These are phyloP conservation scores for Trichogramma dendrolimi DNA, from an alignment of 2,888 invertebrate genomes.

Conservation along the genomic window DNA sequence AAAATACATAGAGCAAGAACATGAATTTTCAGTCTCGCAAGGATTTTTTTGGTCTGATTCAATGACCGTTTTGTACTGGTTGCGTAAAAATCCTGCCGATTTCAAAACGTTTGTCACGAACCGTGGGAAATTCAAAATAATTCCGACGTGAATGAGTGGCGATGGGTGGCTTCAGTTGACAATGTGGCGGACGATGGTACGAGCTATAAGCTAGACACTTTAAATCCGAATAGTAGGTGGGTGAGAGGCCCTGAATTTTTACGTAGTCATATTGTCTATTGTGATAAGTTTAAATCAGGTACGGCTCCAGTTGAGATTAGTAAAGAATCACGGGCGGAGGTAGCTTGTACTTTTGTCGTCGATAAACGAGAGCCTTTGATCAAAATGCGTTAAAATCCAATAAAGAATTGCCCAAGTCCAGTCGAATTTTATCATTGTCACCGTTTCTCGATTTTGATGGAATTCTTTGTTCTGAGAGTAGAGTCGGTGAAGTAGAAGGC, in stretches of 20 bases:
- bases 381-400: too few species aligned
- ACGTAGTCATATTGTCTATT: neutral
- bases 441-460: neutral
- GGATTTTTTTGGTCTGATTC: constrained; percentile 15
- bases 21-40: neutral
- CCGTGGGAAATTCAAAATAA: constrained; percentile 4
- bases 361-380: too few species aligned
- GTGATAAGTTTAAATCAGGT: too few species aligned
- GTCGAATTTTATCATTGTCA: neutral
- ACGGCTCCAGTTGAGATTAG: too few species aligned
- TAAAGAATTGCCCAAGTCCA: neutral
- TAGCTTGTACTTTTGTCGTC: too few species aligned
- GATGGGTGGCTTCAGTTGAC: constrained; percentile 8
- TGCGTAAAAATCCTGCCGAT: neutral
- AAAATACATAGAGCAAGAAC: neutral
- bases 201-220: neutral
- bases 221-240: constrained; percentile 3
- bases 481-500: neutral
- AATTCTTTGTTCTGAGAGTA: neutral
- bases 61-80: neutral
- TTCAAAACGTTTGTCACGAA: constrained; percentile 10
- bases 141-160: neutral
- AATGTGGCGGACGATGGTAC: constrained; percentile 13
- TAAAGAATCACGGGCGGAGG: too few species aligned
- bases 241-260: constrained; percentile 1